Percentiles rank a stretch among this genome's conserved stretches.
Conservation (phyloP, 2,797 vertebrate species). For the Darevskia nairensis region DNA sequence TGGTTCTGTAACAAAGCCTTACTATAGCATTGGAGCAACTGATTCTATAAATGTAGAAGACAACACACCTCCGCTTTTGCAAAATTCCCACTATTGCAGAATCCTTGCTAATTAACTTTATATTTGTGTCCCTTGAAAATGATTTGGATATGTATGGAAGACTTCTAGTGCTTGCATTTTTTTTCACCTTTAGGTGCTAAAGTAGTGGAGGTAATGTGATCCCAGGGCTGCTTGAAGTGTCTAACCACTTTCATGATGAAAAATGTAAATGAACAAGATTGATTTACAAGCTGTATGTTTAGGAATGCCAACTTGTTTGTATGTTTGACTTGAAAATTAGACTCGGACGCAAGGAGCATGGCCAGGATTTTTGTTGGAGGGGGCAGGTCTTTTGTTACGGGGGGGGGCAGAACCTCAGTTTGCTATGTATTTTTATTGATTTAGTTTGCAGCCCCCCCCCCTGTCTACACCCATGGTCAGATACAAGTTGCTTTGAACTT, state of each 20-base stretch:
- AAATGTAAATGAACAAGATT: neutral
- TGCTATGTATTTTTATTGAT: neutral
- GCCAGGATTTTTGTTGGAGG: too few relatives aligned
- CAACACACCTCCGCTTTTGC: neutral
- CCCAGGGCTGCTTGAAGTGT: neutral
- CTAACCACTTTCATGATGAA: neutral
- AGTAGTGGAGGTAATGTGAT: accelerated
- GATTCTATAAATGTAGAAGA: neutral
- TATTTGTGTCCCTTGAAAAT: neutral
- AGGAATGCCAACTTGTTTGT: neutral
- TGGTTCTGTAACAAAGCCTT: neutral
- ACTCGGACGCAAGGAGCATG: neutral
- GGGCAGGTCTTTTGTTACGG: too few relatives aligned
- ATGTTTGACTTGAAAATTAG: slow-evolving; percentile 2
- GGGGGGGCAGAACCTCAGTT: neutral
- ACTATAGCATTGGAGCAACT: neutral
- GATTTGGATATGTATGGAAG: neutral
- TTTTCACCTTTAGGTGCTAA: accelerated
- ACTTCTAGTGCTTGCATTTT: neutral
- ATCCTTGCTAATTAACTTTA: slow-evolving; percentile 10
- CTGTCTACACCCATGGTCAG: neutral
- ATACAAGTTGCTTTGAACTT: neutral
- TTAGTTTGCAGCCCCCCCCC: too few relatives aligned
- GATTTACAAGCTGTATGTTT: neutral
- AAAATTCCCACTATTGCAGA: neutral